Conservation (phyloP, 2,113 vertebrate genomes). For the human (Homo sapiens) region GRCh38 chr5:149762501-149763000, state of each 20-base stretch:
- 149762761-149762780: neutral
- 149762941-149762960: too few species aligned
- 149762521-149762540: neutral
- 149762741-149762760: neutral
- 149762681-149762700: neutral
- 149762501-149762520: neutral
- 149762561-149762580: neutral
- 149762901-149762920: too few species aligned
- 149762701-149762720: neutral
- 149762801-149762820: too few species aligned
- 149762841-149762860: too few species aligned
- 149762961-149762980: too few species aligned
- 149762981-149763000: too few species aligned
- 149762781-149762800: too few species aligned
- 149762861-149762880: too few species aligned
- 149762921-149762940: too few species aligned
- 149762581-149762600: neutral
- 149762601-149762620: neutral
- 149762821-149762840: too few species aligned
- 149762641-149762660: neutral
- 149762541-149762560: neutral
- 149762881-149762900: too few species aligned
- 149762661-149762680: accelerated
- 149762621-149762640: neutral
- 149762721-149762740: neutral